phyloP scores from a whole-genome alignment of 2,888 invertebrate genomes.

The Ptilodon capucinus region DNA sequence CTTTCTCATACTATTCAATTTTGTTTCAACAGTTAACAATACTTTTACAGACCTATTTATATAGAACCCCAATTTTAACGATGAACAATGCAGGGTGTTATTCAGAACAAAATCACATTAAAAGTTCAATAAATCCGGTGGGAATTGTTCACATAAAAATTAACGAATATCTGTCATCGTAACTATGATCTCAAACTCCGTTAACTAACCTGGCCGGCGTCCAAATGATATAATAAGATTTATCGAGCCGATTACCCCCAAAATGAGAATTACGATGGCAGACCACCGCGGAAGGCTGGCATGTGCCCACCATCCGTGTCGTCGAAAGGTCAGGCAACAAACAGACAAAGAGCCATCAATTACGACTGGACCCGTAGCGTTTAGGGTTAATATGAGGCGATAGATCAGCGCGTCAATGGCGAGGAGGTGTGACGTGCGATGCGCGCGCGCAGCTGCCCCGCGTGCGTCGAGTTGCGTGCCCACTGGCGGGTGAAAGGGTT shows the following conservation, averaged over 20 bases:
- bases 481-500: neutral
- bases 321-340: constrained; percentile 26
- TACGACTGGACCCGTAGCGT: constrained; percentile 20
- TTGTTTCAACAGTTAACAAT: too few relatives aligned
- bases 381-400: constrained; percentile 30
- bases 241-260: constrained; percentile 1
- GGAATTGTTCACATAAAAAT: too few relatives aligned
- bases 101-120: too few relatives aligned
- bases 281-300: constrained; percentile 27
- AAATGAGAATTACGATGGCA: constrained; percentile 1
- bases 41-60: too few relatives aligned
- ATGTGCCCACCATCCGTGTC: constrained; percentile 7
- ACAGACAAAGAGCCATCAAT: constrained; percentile 1
- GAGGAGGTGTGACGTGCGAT: neutral
- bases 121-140: too few relatives aligned
- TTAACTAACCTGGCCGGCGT: neutral
- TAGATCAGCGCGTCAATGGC: constrained; percentile 29
- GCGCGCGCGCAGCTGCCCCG: constrained; percentile 8
- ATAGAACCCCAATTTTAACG: too few relatives aligned
- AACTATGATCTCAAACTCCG: neutral
- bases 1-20: too few relatives aligned
- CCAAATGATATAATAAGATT: constrained; percentile 1
- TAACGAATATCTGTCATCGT: neutral
- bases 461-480: neutral
- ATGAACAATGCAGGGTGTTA: too few relatives aligned